A percentile compares a stretch with the other conserved stretches of the same genome.
Conservation (phyloP, 2,797 vertebrate species). For the Clarias pachynema region DNA sequence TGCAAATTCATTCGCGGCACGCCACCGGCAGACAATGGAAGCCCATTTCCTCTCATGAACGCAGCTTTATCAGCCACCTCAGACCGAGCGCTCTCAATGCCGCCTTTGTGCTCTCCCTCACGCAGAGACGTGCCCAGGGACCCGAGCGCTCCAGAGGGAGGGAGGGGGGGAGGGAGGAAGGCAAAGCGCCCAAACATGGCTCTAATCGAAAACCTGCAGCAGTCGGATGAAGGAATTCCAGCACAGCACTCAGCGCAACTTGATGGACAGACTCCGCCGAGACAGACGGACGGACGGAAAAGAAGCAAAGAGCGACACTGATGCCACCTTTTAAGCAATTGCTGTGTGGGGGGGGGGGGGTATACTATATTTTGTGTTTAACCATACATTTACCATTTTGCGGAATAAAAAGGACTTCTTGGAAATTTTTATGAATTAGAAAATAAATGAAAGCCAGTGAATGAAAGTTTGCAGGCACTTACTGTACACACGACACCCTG, state of each 20-base stretch:
- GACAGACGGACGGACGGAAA: not conserved
- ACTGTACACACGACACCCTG: too few relatives aligned
- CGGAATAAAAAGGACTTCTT: not conserved
- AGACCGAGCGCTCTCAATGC: constrained; percentile 41
- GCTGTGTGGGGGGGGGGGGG: too few relatives aligned
- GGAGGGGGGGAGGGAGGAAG: constrained; percentile 19
- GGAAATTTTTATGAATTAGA: not conserved
- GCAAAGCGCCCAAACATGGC: not conserved
- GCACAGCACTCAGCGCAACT: not conserved
- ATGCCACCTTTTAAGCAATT: not conserved
- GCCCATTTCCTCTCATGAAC: constrained; percentile 44
- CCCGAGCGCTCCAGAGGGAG: constrained; percentile 16
- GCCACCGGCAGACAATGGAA: constrained; percentile 42
- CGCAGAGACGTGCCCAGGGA: constrained; percentile 31
- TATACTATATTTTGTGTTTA: not conserved
- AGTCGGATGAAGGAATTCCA: constrained; percentile 13
- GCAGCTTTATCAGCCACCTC: constrained; percentile 42
- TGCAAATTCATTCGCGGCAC: constrained; percentile 35
- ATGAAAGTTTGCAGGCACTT: not conserved
- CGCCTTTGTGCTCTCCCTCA: constrained; percentile 32
- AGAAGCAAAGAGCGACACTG: not conserved
- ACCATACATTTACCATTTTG: not conserved
- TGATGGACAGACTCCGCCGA: not conserved
- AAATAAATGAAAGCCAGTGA: not conserved
- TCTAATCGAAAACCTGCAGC: constrained; percentile 46